These are phyloP conservation scores for Callyntrura sp. DNA, from an alignment of 2,888 invertebrate species.

Conservation along the genomic window DNA sequence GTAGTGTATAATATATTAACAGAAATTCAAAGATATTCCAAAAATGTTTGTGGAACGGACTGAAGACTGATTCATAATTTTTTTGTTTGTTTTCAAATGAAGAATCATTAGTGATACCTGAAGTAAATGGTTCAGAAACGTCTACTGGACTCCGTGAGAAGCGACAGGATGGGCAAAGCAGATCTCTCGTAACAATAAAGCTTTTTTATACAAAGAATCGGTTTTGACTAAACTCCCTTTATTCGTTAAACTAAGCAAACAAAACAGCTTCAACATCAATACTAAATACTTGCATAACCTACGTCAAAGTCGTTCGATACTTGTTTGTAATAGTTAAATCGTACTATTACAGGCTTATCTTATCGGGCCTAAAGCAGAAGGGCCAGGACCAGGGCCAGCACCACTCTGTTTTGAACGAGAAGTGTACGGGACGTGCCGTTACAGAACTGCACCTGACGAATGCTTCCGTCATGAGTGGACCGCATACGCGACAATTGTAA, in stretches of 20 bases:
- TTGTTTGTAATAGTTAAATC: background rate
- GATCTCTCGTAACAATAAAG: background rate
- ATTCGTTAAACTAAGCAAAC: too few relatives aligned
- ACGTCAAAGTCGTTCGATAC: background rate
- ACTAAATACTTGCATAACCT: background rate
- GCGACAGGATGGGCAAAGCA: constrained; percentile 46
- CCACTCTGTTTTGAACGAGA: constrained; percentile 82
- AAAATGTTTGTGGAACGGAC: too few relatives aligned
- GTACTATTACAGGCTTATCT: background rate
- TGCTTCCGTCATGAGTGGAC: constrained; percentile 83
- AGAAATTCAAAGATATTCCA: too few relatives aligned
- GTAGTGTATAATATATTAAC: too few relatives aligned
- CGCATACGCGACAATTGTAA: constrained; percentile 82
- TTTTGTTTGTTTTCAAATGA: too few relatives aligned
- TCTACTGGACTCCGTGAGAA: constrained; percentile 31
- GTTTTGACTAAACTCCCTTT: too few relatives aligned
- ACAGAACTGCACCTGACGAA: constrained; percentile 81
- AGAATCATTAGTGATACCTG: too few relatives aligned
- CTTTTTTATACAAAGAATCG: too few relatives aligned
- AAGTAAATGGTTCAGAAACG: background rate
- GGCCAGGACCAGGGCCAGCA: too few relatives aligned
- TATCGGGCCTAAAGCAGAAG: background rate
- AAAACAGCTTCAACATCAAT: too few relatives aligned
- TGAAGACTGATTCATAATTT: too few relatives aligned
- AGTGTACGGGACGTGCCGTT: constrained; percentile 82